Evolutionary conservation across 2,797 vertebrate genomes (phyloP).

Genomic region (Syngnathus acus): DNA sequence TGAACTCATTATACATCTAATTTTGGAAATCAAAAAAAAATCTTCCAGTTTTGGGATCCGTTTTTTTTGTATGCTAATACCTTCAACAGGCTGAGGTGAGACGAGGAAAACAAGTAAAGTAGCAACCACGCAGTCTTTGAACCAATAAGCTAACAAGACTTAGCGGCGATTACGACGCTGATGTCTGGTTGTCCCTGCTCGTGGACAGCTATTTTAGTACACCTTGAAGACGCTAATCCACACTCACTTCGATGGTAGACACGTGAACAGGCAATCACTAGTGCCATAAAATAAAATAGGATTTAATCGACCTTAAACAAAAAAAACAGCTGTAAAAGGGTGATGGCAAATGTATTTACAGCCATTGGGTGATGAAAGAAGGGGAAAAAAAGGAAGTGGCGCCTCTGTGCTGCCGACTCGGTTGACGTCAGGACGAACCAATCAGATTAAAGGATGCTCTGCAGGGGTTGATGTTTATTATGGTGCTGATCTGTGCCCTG

Average conservation of each 20-base stretch:
- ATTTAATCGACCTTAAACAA: no score
- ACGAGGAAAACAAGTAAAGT: conserved; percentile 15
- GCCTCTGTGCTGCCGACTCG: conserved; percentile 9
- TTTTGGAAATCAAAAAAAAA: no score
- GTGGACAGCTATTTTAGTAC: conserved; percentile 48
- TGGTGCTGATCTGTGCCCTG: conserved; percentile 21
- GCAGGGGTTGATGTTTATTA: conserved; percentile 23
- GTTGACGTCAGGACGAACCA: conserved; percentile 18
- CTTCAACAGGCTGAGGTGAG: conserved; percentile 45
- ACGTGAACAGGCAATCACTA: conserved; percentile 1
- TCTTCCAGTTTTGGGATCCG: no score
- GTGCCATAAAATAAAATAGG: background rate
- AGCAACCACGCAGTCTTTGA: conserved; percentile 27
- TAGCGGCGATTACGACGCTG: conserved; percentile 43
- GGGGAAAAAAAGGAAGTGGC: background rate
- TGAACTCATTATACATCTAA: background rate
- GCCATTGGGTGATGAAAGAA: background rate
- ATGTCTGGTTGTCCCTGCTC: conserved; percentile 20
- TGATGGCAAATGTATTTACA: background rate
- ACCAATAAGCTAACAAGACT: conserved; percentile 38
- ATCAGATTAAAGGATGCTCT: conserved; percentile 44
- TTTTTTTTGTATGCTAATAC: background rate
- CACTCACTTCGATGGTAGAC: conserved; percentile 26
- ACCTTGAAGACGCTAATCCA: conserved; percentile 45
- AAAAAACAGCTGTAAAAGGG: background rate